These are phyloP conservation scores for Cephalotes varians DNA, from an alignment of 2,888 invertebrate species.

Conservation along the genomic window DNA sequence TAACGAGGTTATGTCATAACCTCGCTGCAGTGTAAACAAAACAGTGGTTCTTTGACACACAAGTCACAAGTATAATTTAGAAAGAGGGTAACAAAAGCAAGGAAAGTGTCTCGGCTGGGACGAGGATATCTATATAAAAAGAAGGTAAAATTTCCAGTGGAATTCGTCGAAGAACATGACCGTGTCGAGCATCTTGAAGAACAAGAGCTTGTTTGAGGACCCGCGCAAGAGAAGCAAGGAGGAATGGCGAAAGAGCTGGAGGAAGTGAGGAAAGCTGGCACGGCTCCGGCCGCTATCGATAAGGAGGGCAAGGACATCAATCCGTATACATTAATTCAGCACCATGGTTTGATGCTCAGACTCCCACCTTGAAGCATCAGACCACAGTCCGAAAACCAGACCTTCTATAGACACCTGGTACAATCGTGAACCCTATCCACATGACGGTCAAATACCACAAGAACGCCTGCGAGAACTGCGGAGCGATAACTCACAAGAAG, in stretches of 20 bases:
- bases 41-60: neutral
- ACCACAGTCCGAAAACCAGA: slow-evolving; percentile 92
- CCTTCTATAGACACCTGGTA: slow-evolving; percentile 93
- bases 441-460: neutral
- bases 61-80: neutral
- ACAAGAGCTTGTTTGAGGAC: slow-evolving; percentile 68
- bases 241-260: slow-evolving; percentile 99
- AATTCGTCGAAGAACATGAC: slow-evolving; percentile 78
- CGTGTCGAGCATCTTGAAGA: slow-evolving; percentile 82
- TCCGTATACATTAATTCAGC: slow-evolving; percentile 99
- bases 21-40: neutral
- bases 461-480: slow-evolving; percentile 99
- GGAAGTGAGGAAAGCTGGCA: slow-evolving; percentile 94
- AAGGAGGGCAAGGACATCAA: slow-evolving; percentile 97
- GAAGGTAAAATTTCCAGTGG: neutral
- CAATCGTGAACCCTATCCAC: slow-evolving; percentile 89
- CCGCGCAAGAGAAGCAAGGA: slow-evolving; percentile 87
- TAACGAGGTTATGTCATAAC: neutral
- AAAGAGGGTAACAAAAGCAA: neutral
- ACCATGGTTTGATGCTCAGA: slow-evolving; percentile 96
- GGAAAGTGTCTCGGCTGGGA: too few relatives aligned
- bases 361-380: slow-evolving; percentile 99
- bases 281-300: slow-evolving; percentile 85
- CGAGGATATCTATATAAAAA: neutral
- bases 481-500: slow-evolving; percentile 97